Evolutionary conservation across 2,113 vertebrate genomes (phyloP), one percentile per base, ranked within the genome.

Genomic region (Oncorhynchus masou): DNA sequence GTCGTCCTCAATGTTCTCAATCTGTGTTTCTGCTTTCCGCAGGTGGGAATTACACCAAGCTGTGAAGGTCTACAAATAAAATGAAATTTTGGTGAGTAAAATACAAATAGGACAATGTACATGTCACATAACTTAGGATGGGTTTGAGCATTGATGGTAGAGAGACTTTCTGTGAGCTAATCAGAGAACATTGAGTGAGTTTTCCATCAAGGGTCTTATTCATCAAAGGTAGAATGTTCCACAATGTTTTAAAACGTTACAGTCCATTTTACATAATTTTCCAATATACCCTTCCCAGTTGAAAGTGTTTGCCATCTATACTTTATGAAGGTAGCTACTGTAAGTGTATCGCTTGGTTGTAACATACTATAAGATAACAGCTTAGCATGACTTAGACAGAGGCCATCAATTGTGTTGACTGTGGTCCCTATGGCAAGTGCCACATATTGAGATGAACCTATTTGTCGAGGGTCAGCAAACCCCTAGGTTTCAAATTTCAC

Each of bases 1-100:
- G 91, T 99, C 98, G 11, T 99, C 98, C 73, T 99, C 98, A 3
- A 99, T 99, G 88, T 98, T 99, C 88, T 99, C 98, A 34, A 99
- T 99, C 84, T 98, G 96, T 2, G 96, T 98, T 19, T 96, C 97
- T 34, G 98, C 98, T 91, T 99, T 99, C 85, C 98, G 93, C 79
- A 99, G 93, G 85, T 99, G 98, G 68, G 98, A 99, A 88, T 99
- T 99, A 83, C 98, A 99, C 98, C 98, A 99, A 73, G 98, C 98
- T 67, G 98, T 99, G 90, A 99, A 99, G 0, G 98, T 99, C 98
- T 99, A 82, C 68, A 88, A 87, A 0, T 79, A 74, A 25, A 91
- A 82, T 48, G 27, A n/a, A 4, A 22, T 60, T 60, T 20, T 20
- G 12, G 51, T 57, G 13, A 57, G 13, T 20, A 57, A 57, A 57